These are phyloP conservation scores for Mesorhabditis belari DNA, from an alignment of 2,888 invertebrate species.

Conservation along the genomic window DNA sequence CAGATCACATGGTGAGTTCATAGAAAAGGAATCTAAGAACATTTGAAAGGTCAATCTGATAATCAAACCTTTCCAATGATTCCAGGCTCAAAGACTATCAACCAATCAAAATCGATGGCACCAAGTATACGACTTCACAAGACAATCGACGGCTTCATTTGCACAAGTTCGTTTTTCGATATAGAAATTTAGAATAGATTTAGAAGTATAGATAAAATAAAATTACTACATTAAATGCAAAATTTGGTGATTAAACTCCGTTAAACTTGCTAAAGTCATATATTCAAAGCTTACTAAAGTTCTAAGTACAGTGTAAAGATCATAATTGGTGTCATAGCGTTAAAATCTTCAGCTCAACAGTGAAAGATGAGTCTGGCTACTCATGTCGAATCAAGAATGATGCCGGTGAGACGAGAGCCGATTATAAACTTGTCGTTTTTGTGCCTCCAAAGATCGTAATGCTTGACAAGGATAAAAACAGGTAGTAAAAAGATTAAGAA, in stretches of 20 bases:
- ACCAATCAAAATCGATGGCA: background rate
- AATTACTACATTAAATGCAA: no score
- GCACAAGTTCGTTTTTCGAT: slow-evolving; percentile 13
- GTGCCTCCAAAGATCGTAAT: slow-evolving; percentile 47
- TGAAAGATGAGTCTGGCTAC: slow-evolving; percentile 42
- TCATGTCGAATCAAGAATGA: slow-evolving; percentile 41
- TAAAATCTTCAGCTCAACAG: slow-evolving; percentile 22
- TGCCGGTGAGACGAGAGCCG: slow-evolving; percentile 55
- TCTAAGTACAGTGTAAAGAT: no score
- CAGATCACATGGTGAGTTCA: slow-evolving; percentile 36
- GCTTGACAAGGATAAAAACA: slow-evolving; percentile 44
- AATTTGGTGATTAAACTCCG: no score
- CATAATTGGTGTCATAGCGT: no score
- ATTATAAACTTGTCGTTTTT: slow-evolving; percentile 53
- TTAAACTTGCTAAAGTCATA: background rate
- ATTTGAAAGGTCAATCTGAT: no score
- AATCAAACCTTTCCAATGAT: no score
- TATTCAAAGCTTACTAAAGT: background rate
- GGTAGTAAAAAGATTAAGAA: slow-evolving; percentile 9
- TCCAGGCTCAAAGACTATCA: background rate
- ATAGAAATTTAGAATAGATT: no score
- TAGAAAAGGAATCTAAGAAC: no score
- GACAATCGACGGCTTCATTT: slow-evolving; percentile 21
- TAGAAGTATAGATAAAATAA: no score
- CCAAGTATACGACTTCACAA: slow-evolving; percentile 11